Percentiles rank a stretch among this genome's conserved stretches.
phyloP scores from a whole-genome alignment of 2,113 vertebrate species.

The Corydoras maculifer region DNA sequence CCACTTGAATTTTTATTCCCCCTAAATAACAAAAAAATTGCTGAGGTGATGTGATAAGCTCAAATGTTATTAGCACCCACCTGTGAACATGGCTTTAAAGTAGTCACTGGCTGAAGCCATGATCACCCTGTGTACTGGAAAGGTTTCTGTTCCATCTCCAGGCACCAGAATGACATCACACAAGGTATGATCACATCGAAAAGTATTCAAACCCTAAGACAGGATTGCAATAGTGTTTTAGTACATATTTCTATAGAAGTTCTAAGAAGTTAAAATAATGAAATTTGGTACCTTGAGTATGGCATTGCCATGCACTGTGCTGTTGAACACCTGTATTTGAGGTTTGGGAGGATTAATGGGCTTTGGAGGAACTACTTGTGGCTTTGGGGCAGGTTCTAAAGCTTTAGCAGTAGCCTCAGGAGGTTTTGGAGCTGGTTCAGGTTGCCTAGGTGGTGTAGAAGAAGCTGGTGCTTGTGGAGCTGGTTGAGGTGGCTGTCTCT shows the following conservation, averaged over 20 bases:
- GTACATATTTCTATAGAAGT: neutral
- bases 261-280: neutral
- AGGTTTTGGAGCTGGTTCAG: constrained; percentile 31
- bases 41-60: too few relatives aligned
- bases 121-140: constrained; percentile 69
- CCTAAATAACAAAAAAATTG: too few relatives aligned
- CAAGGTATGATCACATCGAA: constrained; percentile 58
- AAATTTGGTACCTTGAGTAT: constrained; percentile 57
- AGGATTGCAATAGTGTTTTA: neutral
- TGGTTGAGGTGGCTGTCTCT: constrained; percentile 45
- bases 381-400: constrained; percentile 35
- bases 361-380: constrained; percentile 41
- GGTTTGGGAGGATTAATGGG: constrained; percentile 54
- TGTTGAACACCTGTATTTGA: constrained; percentile 59
- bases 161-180: constrained; percentile 69
- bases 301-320: constrained; percentile 54
- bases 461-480: constrained; percentile 19
- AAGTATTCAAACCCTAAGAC: constrained; percentile 60
- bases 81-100: constrained; percentile 77
- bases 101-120: constrained; percentile 76
- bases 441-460: constrained; percentile 21
- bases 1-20: too few relatives aligned
- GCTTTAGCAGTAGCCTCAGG: constrained; percentile 17
- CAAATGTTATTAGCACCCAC: constrained; percentile 1
- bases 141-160: constrained; percentile 63